A percentile compares a stretch with the other conserved stretches of the same genome.
Evolutionary conservation across 2,888 invertebrate genomes (phyloP).

Genomic region (Troides oblongomaculatus): DNA sequence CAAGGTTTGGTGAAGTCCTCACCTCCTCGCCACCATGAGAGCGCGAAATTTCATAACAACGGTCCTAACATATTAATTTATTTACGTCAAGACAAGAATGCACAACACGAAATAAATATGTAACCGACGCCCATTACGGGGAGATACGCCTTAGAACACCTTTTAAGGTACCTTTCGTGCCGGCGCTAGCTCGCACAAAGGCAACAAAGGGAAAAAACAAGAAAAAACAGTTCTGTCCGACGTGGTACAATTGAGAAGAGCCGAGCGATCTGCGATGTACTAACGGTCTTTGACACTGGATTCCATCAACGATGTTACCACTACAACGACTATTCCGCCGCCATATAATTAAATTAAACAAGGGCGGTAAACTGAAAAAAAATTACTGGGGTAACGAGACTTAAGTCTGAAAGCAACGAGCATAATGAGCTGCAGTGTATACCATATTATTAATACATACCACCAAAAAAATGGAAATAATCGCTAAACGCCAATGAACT

Average conservation of each 20-base stretch:
- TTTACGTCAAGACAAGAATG: slow-evolving; percentile 76
- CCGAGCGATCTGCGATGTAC: not conserved
- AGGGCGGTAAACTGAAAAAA: no score
- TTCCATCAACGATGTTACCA: no score
- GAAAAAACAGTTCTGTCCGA: slow-evolving; percentile 53
- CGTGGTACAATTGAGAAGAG: slow-evolving; percentile 40
- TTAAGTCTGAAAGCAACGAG: no score
- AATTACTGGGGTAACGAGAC: no score
- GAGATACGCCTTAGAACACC: slow-evolving; percentile 72
- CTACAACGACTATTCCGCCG: no score
- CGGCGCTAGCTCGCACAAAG: slow-evolving; percentile 77
- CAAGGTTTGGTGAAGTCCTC: slow-evolving; percentile 5
- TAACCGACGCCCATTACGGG: slow-evolving; percentile 68
- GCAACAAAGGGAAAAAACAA: slow-evolving; percentile 71
- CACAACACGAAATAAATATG: slow-evolving; percentile 78
- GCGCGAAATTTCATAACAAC: slow-evolving; percentile 66
- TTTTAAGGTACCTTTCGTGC: slow-evolving; percentile 67
- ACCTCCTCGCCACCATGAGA: slow-evolving; percentile 61
- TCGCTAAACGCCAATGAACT: no score
- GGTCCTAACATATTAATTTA: slow-evolving; percentile 67
- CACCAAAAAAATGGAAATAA: no score
- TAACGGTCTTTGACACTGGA: not conserved
- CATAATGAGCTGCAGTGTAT: no score
- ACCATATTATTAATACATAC: no score
- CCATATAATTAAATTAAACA: no score